These are phyloP conservation scores for Eupithecia tripunctaria DNA, from an alignment of 2,888 invertebrate species.

Conservation along the genomic window DNA sequence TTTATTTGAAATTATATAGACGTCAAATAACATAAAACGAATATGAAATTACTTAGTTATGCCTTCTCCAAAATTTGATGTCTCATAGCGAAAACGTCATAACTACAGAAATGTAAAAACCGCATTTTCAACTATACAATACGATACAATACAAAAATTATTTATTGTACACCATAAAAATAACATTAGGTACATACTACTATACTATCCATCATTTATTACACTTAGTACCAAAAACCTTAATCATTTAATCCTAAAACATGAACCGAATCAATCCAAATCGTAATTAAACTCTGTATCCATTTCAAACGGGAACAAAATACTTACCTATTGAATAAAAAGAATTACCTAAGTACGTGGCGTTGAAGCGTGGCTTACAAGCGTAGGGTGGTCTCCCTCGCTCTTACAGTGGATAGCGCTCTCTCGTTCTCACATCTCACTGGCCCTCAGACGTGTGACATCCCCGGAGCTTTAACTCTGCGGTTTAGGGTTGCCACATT, in stretches of 20 bases:
- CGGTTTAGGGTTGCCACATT: constrained; percentile 61
- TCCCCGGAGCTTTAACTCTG: constrained; percentile 77
- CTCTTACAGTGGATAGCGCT: constrained; percentile 44
- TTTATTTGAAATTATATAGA: too few relatives aligned
- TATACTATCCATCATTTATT: not conserved
- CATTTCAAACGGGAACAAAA: constrained; percentile 57
- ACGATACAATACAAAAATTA: too few relatives aligned
- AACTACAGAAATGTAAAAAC: not conserved
- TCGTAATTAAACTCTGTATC: constrained; percentile 50
- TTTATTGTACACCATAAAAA: too few relatives aligned
- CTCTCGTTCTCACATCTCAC: constrained; percentile 76
- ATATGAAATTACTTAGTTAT: not conserved
- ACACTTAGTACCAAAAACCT: not conserved
- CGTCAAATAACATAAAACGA: too few relatives aligned
- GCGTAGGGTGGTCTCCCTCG: constrained; percentile 54
- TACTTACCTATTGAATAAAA: constrained; percentile 64
- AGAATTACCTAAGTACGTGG: constrained; percentile 57
- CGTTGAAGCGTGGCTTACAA: constrained; percentile 43
- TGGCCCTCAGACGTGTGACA: constrained; percentile 79
- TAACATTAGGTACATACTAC: too few relatives aligned
- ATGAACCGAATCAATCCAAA: constrained; percentile 33
- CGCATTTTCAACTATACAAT: not conserved
- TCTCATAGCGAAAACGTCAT: not conserved
- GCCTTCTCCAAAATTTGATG: not conserved
- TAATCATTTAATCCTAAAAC: constrained; percentile 17